Conservation (phyloP, 2,113 vertebrate genomes). For the Oostethus manadensis region DNA sequence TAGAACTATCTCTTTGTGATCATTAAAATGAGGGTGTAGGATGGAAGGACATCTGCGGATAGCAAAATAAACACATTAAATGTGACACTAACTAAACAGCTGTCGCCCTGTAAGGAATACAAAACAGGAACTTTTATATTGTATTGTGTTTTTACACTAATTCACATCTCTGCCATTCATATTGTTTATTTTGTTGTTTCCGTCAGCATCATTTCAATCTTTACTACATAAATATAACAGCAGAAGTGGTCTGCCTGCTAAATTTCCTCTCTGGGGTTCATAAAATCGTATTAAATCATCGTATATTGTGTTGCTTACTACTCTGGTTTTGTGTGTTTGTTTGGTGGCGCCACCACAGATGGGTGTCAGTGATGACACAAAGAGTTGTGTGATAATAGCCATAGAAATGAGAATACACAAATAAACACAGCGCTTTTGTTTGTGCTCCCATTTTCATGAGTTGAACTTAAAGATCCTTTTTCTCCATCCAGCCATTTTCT, state of each 20-base stretch:
- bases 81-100: slow-evolving; percentile 53
- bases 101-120: slow-evolving; percentile 45
- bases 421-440: too few relatives aligned
- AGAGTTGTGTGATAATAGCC: neutral
- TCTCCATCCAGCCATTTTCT: too few relatives aligned
- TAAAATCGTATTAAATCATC: neutral
- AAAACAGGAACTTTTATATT: slow-evolving; percentile 39
- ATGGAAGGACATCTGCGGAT: slow-evolving; percentile 57
- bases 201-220: neutral
- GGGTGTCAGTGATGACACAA: neutral
- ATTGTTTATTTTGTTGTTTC: neutral
- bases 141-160: slow-evolving; percentile 20
- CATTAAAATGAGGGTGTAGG: slow-evolving; percentile 49
- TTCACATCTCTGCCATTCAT: slow-evolving; percentile 8
- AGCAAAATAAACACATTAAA: slow-evolving; percentile 66
- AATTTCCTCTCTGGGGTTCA: neutral
- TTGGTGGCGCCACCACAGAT: neutral
- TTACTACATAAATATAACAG: neutral
- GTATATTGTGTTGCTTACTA: neutral
- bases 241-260: neutral
- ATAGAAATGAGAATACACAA: too few relatives aligned
- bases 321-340: neutral
- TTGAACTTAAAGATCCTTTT: too few relatives aligned
- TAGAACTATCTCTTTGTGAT: slow-evolving; percentile 51
- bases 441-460: too few relatives aligned